Conservation (phyloP, 37 sponge, comb jelly and placozoan genomes). For the Spongilla lacustris region DNA sequence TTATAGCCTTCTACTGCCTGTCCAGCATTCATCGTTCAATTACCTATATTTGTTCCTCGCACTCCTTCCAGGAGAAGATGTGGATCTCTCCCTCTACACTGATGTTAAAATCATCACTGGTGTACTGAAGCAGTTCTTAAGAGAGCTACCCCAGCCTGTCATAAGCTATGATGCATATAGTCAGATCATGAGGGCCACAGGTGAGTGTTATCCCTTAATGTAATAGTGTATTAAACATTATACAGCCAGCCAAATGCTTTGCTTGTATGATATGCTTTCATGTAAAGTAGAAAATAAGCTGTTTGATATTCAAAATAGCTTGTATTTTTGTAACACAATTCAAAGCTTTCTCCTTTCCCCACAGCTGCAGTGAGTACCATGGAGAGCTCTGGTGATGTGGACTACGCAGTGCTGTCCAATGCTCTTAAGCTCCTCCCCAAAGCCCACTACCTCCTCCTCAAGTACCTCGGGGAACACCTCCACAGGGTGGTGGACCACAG, state of each 20-base stretch:
- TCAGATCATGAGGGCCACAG: conserved; percentile 31
- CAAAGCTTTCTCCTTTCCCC: too few species aligned
- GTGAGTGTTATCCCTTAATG: too few species aligned
- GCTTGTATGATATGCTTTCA: too few species aligned
- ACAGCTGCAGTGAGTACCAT: conserved; percentile 13
- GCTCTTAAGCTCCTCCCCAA: conserved; percentile 47
- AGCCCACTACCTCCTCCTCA: conserved; percentile 61
- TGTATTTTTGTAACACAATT: neutral
- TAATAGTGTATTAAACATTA: too few species aligned
- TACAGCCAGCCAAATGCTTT: too few species aligned
- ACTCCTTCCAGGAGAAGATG: conserved; percentile 50
- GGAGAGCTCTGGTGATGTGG: conserved; percentile 3
- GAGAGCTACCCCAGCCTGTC: conserved; percentile 77
- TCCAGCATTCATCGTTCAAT: too few species aligned
- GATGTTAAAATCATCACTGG: conserved; percentile 66
- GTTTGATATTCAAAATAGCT: too few species aligned
- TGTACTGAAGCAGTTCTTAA: conserved; percentile 66
- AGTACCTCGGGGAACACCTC: conserved; percentile 50
- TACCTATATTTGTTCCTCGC: too few species aligned
- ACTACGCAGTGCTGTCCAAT: conserved; percentile 22
- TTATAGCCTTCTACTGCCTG: too few species aligned
- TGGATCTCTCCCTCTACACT: conserved; percentile 39
- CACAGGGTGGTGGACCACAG: conserved; percentile 45
- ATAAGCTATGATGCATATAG: conserved; percentile 60
- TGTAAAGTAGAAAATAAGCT: too few species aligned